Conservation (phyloP, 1,140 invertebrate species). For the Oncopodura yosiiana region DNA sequence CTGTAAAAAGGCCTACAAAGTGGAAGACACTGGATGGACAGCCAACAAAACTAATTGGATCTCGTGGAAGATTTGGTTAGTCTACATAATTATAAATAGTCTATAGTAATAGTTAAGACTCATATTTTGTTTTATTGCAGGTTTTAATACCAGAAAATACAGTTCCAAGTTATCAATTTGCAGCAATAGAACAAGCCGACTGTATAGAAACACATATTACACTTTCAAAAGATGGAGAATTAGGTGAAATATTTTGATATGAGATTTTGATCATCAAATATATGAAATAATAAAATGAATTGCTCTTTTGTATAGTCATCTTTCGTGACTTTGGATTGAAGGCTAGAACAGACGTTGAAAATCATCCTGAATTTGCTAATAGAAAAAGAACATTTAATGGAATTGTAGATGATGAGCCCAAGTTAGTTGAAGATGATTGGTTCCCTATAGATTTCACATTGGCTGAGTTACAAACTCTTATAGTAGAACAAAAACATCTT, state of each 20-base stretch:
- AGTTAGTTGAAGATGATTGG: constrained; percentile 27
- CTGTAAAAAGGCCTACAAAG: no score
- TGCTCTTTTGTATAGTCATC: constrained; percentile 34
- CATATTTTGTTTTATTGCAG: no score
- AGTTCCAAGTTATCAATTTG: constrained; percentile 31
- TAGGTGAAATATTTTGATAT: no score
- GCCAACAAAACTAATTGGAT: constrained; percentile 28
- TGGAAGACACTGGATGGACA: constrained; percentile 13
- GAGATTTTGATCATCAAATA: no score
- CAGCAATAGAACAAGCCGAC: constrained; percentile 33
- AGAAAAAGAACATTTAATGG: constrained; percentile 4
- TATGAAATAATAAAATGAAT: no score
- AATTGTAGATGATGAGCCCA: constrained; percentile 7
- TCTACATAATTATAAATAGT: no score
- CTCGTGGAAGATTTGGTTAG: constrained; percentile 35
- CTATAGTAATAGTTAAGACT: no score
- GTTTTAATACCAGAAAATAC: constrained; percentile 36
- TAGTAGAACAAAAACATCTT: constrained; percentile 8
- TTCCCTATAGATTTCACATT: constrained; percentile 34
- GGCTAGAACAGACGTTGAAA: constrained; percentile 29
- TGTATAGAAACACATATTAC: constrained; percentile 36
- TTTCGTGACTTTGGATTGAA: constrained; percentile 35
- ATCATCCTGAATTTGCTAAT: constrained; percentile 3
- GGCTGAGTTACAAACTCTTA: constrained; percentile 11
- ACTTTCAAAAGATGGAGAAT: constrained; percentile 34